Base-by-base conservation (phyloP, 2,797 vertebrate species). In the Crossoptilon crossoptilon region DNA sequence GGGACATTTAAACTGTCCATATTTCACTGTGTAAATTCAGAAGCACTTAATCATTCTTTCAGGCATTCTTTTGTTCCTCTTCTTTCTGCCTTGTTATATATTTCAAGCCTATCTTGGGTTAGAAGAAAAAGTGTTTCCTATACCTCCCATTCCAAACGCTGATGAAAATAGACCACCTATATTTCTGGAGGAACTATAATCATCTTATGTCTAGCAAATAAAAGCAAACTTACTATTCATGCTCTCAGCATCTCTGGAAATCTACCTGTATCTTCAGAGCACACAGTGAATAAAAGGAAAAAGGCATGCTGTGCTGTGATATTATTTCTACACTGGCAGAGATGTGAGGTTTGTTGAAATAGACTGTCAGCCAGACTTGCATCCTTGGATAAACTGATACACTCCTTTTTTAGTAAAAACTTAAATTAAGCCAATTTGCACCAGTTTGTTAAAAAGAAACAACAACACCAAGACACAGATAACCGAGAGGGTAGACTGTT, bases 1-100 rank as follows among this genome's bases (percentile, higher is more conserved):
- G 94, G 96, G 97, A 97, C 68, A 8, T 98, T 98, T 97, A 96
- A 97, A 97, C 94, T 97, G 97, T 97, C 97, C 92, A 96, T 97
- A 96, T 98, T 97, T 97, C 96, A 96, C 94, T 82, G 55, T 87
- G 97, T 96, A 97, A 97, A 98, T 98, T 97, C 96, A 95, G 93
- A 92, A 96, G 92, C 93, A 96, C 96, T 98, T 97, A 96, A 98
- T 98, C 97, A 98, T 96, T 79, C 88, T 51, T 84, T 86, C 94
- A 85, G 67, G 74, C 74, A 44, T 95, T 86, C 82, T 96, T 97
- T 96, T 95, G 67, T 94, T 91, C 71, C 76, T 75, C 96, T 96
- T 85, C 72, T 91, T 75, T 78, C 81, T 95, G 92, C 75, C 67
- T 78, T 91, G 90, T 95, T 93, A 49, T 62, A 41, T 69, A 51